Base-by-base conservation (phyloP, 1,140 invertebrate species). In the Drosophila malerkotliana region DNA sequence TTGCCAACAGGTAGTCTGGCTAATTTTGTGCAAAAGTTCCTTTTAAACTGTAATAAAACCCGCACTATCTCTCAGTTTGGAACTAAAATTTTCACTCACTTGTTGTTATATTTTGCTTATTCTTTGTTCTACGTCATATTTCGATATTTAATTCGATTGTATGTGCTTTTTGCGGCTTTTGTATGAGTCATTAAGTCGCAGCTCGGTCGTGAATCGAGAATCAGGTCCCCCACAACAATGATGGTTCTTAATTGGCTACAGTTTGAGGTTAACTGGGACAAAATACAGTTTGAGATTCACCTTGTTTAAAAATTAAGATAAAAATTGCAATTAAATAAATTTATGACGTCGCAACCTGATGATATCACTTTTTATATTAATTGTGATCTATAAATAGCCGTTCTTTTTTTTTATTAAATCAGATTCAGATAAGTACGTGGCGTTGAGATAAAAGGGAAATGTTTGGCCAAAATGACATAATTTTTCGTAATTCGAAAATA, bases 281-380 rank as follows among this genome's bases (percentile, higher is more conserved):
- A 28, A 6, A 0, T 0, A 45, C n/a, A 45, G 54, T 57, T 57
- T 57, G 8, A 44, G 6, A 28, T 3, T 0, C 14, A 37, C 34
- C n/a, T 4, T 37, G 3, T 37, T 37, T 28, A 5, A 7, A 28
- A 12, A 37, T n/a, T 12, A n/a, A 37, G 34, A 37, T 37, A 37
- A 37, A 37, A 37, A 57, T 6, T 56, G 54, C 18, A 37, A 45
- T 32, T 41, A 32, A 68, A 18, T 37, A 8, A 14, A 28, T 21
- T 30, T 60, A 37, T 77, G 74, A 77, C 73, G 74, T 76, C 30
- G 44, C 18, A 39, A 4, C 1, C 15, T 58, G 15, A 56, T 77
- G 64, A 77, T 58, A 58, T 77, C 73, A 77, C 63, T 77, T 77
- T 77, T 77, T 77, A 77, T 77, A 77, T 77, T 71, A 77, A 49